A percentile compares a stretch with the other conserved stretches of the same genome.
phyloP scores from a whole-genome alignment of 1,140 invertebrate species.

The Phthorimaea operculella region DNA sequence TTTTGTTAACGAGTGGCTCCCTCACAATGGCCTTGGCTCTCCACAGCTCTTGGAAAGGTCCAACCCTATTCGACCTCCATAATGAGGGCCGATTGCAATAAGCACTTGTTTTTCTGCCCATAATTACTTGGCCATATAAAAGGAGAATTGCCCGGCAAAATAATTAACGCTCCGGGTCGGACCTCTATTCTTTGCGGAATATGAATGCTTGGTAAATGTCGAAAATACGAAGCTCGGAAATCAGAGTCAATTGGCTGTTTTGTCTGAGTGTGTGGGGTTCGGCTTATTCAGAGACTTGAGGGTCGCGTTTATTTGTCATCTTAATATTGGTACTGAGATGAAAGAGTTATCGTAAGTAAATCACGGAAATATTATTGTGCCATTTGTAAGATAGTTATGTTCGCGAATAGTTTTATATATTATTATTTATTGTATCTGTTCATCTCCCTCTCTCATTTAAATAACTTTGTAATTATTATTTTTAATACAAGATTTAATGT shows the following conservation, averaged over 20 bases:
- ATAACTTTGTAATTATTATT: too few relatives aligned
- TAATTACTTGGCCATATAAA: constrained; percentile 16
- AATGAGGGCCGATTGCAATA: constrained; percentile 10
- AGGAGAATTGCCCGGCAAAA: constrained; percentile 7
- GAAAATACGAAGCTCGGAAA: neutral
- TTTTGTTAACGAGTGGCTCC: constrained; percentile 15
- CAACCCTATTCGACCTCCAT: neutral
- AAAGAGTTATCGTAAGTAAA: too few relatives aligned
- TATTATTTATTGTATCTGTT: too few relatives aligned
- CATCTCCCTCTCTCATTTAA: too few relatives aligned
- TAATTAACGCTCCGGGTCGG: constrained; percentile 12
- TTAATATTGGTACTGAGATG: too few relatives aligned
- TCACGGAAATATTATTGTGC: too few relatives aligned
- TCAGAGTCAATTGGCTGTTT: neutral
- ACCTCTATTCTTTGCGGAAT: neutral
- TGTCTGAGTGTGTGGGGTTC: neutral
- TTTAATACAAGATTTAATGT: too few relatives aligned
- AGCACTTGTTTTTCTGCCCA: constrained; percentile 16
- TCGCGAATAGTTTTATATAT: too few relatives aligned
- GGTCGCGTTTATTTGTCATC: too few relatives aligned
- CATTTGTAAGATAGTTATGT: too few relatives aligned
- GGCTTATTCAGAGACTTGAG: too few relatives aligned
- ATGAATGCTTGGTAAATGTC: neutral
- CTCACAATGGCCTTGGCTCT: constrained; percentile 12
- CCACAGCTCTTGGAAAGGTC: neutral